A percentile compares a stretch with the other conserved stretches of the same genome.
phyloP scores from a whole-genome alignment of 2,113 vertebrate genomes.

The Oceanites oceanicus region DNA sequence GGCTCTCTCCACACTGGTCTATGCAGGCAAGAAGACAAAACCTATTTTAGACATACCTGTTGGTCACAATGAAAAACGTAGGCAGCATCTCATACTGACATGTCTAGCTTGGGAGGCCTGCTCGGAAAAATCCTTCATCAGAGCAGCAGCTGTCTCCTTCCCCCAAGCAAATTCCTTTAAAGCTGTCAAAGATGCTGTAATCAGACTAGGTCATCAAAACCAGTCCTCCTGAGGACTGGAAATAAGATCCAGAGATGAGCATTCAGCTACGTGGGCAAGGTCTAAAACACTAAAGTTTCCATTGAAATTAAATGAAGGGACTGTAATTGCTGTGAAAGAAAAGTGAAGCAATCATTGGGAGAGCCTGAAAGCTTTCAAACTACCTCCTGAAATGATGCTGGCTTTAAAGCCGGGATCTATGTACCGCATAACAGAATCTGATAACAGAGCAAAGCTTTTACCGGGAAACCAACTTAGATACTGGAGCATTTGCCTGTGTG shows the following conservation, averaged over 20 bases:
- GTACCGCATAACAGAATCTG: not conserved
- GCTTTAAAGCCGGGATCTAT: constrained; percentile 22
- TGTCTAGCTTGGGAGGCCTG: constrained; percentile 76
- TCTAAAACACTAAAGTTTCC: constrained; percentile 68
- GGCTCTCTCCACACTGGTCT: not conserved
- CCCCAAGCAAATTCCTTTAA: constrained; percentile 75
- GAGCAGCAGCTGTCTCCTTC: constrained; percentile 75
- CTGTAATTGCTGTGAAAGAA: constrained; percentile 55
- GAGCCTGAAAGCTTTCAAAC: constrained; percentile 16
- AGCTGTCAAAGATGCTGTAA: constrained; percentile 81
- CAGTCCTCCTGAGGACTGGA: constrained; percentile 50
- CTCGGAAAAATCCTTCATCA: constrained; percentile 77
- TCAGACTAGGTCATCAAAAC: constrained; percentile 70
- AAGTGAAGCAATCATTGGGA: constrained; percentile 16
- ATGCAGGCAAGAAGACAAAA: not conserved
- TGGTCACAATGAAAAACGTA: constrained; percentile 78
- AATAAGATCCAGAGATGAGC: constrained; percentile 71
- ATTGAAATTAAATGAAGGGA: constrained; percentile 66
- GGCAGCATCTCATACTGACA: constrained; percentile 76
- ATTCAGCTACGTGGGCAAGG: constrained; percentile 57
- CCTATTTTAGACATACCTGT: constrained; percentile 78
- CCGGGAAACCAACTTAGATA: not conserved
- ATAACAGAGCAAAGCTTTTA: constrained; percentile 34
- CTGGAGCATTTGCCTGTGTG: not conserved
- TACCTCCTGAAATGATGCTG: not conserved